Evolutionary conservation across 2,797 vertebrate genomes (phyloP), one percentile per base, ranked within the genome.

Genomic region (Craterocephalus amniculus): DNA sequence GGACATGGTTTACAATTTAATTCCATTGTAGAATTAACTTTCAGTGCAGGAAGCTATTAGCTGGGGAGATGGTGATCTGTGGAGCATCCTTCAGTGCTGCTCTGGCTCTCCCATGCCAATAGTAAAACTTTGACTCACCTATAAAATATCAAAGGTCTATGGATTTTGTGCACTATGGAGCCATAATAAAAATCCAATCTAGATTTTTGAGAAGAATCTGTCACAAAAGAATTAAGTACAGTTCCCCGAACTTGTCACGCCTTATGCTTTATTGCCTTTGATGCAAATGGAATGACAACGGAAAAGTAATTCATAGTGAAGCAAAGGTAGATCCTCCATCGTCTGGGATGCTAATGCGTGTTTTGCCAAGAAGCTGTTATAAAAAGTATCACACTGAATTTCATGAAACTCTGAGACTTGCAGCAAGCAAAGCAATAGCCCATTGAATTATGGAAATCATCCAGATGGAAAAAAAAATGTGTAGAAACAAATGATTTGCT

Each of bases 1-100:
- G 93, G 88, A 95, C 83, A 83, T 67, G 80, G 80, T 90, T 94
- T 93, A 91, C 91, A 93, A 94, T 94, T 94, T 90, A 91, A 96
- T 94, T 89, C 70, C 67, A 86, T 68, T 18, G 56, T 45, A 87
- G 89, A 95, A 91, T 90, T 91, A 94, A 92, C 88, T 91, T 85
- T 88, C 88, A 91, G 83, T 90, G 89, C 87, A 84, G 86, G 62
- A 88, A 87, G 29, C 78, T 81, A 89, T 81, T 84, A 90, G 76
- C 43, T 74, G 70, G 70, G 80, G 84, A 87, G 83, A 81, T 76
- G 76, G 75, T 66, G 4, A 48, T 85, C 32, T 34, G 83, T 57
- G 45, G 55, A 70, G 75, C 26, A 32, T 80, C 68, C 75, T 74
- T 52, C 29, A 29, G 61, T 38, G 75, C 74, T 63, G 67, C 64